phyloP scores from a whole-genome alignment of 2,888 invertebrate genomes.

The Isoperla grammatica region DNA sequence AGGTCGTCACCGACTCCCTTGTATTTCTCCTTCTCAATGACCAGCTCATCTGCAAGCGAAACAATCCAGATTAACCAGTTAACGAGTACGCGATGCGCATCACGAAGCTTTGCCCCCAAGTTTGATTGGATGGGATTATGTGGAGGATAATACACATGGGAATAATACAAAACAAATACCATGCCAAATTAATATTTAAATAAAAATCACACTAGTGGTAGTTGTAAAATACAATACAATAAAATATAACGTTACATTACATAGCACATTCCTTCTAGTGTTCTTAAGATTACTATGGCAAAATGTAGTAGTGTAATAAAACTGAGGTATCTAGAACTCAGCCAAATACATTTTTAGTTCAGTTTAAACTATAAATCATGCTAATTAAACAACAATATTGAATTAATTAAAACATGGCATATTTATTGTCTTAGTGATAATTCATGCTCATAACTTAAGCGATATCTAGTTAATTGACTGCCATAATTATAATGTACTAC shows the following conservation, averaged over 20 bases:
- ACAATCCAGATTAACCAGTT: slow-evolving; percentile 20
- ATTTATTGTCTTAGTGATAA: too few species aligned
- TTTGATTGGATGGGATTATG: slow-evolving; percentile 7
- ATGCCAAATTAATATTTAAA: slow-evolving; percentile 28
- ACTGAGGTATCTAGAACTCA: too few species aligned
- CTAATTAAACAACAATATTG: too few species aligned
- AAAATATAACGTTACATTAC: slow-evolving; percentile 19
- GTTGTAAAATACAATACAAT: slow-evolving; percentile 8
- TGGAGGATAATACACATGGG: not conserved
- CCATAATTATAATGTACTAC: too few species aligned
- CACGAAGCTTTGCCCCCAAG: slow-evolving; percentile 9
- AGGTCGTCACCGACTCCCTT: slow-evolving; percentile 99
- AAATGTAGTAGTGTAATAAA: too few species aligned
- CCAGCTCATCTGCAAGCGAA: slow-evolving; percentile 76
- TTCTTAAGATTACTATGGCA: slow-evolving; percentile 11
- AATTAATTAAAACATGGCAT: too few species aligned
- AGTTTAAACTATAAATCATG: too few species aligned
- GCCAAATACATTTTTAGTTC: too few species aligned
- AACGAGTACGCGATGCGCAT: slow-evolving; percentile 6
- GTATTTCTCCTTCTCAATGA: slow-evolving; percentile 98
- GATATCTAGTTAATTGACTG: too few species aligned
- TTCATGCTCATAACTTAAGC: too few species aligned
- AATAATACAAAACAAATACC: slow-evolving; percentile 32
- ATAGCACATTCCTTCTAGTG: slow-evolving; percentile 3
- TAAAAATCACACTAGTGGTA: slow-evolving; percentile 24